phyloP scores from a whole-genome alignment of 2,113 vertebrate genomes.

The Syrmaticus mikado region DNA sequence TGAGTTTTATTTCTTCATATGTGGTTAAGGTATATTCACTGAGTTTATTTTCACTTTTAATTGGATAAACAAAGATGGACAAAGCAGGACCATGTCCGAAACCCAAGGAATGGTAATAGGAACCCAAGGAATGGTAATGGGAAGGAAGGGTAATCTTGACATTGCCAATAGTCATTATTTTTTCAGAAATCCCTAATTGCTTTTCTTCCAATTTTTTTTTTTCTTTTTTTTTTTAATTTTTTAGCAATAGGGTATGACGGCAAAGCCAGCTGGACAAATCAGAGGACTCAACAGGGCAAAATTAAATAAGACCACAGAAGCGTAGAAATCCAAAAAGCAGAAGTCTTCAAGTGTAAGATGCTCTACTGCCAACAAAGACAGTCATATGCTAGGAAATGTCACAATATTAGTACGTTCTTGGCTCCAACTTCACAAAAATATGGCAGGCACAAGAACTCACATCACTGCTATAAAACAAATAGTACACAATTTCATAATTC shows the following conservation, averaged over 20 bases:
- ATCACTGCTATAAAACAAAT: background rate
- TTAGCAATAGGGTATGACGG: background rate
- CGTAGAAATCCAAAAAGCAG: accelerated
- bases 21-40: background rate
- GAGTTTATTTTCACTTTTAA: background rate
- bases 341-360: accelerated
- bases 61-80: background rate
- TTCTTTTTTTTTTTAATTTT: background rate
- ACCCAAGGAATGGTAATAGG: accelerated
- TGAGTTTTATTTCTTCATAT: background rate
- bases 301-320: background rate
- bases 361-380: background rate
- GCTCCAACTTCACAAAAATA: background rate
- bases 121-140: accelerated
- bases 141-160: background rate
- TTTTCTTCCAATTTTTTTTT: background rate
- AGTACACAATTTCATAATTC: background rate
- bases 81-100: accelerated
- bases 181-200: background rate
- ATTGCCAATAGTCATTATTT: background rate
- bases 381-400: background rate
- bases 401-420: background rate
- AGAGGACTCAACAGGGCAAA: background rate
- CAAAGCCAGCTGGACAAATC: background rate
- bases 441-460: background rate